Evolutionary conservation across 2,113 vertebrate genomes (phyloP).

Genomic region (Spea multiplicata): DNA sequence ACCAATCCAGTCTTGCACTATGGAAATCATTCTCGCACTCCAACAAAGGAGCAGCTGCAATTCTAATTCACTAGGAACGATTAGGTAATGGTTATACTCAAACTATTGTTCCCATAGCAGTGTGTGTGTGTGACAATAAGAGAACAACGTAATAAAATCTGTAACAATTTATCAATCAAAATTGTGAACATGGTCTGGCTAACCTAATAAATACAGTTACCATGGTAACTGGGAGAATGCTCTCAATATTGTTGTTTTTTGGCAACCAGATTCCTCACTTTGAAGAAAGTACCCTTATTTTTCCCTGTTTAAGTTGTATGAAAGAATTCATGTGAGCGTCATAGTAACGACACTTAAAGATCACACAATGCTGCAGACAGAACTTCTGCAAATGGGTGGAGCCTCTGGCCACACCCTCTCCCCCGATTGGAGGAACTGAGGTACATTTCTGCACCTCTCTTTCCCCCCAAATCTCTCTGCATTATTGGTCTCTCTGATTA

Average conservation of each 20-base stretch:
- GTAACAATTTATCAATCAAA: slow-evolving; percentile 30
- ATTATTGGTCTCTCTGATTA: no score
- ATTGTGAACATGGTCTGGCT: slow-evolving; percentile 5
- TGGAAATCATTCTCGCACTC: neutral
- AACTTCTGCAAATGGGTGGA: no score
- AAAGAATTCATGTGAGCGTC: no score
- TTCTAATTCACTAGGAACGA: slow-evolving; percentile 5
- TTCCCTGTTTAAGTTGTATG: no score
- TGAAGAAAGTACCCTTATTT: no score
- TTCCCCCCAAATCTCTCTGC: no score
- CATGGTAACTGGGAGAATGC: slow-evolving; percentile 22
- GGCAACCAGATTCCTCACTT: slow-evolving; percentile 15
- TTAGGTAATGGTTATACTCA: neutral
- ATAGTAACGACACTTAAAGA: no score
- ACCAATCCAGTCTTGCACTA: neutral
- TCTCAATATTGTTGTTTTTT: slow-evolving; percentile 9
- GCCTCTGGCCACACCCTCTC: no score
- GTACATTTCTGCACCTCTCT: no score
- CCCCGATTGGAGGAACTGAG: no score
- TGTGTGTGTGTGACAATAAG: slow-evolving; percentile 19
- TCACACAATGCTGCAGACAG: no score
- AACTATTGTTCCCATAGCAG: slow-evolving; percentile 16
- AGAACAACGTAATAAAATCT: slow-evolving; percentile 33
- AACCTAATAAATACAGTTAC: slow-evolving; percentile 34
- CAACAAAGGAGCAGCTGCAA: neutral